phyloP scores from a whole-genome alignment of 2,797 vertebrate genomes.

The Cyprinella venusta region DNA sequence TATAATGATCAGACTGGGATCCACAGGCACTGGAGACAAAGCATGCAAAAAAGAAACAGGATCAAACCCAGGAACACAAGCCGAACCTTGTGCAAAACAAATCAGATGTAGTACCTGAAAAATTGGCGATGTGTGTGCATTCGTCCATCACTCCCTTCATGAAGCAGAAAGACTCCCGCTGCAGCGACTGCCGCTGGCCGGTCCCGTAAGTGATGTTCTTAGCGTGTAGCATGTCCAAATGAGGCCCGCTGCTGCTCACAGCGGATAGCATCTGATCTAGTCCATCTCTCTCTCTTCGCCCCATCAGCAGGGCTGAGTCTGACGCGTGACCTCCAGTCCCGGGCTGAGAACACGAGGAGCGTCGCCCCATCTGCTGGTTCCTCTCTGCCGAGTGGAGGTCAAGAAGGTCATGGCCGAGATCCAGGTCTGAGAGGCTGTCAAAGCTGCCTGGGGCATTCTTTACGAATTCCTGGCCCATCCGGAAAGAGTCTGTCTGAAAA shows the following conservation, averaged over 20 bases:
- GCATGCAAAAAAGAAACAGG: background rate
- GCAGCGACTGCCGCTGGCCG: constrained; percentile 73
- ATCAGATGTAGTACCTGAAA: constrained; percentile 81
- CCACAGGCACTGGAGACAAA: constrained; percentile 86
- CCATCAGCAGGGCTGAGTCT: constrained; percentile 66
- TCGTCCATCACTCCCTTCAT: constrained; percentile 99
- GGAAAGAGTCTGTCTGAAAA: constrained; percentile 92
- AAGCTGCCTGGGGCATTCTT: constrained; percentile 76
- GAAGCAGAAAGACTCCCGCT: constrained; percentile 89
- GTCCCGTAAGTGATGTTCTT: constrained; percentile 42
- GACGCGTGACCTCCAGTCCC: constrained; percentile 58
- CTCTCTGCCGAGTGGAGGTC: constrained; percentile 63
- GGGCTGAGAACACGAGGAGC: constrained; percentile 58
- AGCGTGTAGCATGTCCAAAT: constrained; percentile 47
- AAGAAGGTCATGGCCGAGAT: constrained; percentile 76
- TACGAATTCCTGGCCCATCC: constrained; percentile 85
- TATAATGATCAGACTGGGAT: constrained; percentile 93
- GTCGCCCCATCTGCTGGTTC: constrained; percentile 61
- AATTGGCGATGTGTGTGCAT: constrained; percentile 97
- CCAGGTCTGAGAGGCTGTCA: constrained; percentile 73
- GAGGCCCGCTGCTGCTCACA: constrained; percentile 66
- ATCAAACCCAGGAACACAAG: constrained; percentile 20
- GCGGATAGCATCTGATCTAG: constrained; percentile 74
- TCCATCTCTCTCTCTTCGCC: constrained; percentile 62
- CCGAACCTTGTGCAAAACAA: background rate